Evolutionary conservation across 2,888 invertebrate species (phyloP).

Genomic region (Alviniconcha strummeri): DNA sequence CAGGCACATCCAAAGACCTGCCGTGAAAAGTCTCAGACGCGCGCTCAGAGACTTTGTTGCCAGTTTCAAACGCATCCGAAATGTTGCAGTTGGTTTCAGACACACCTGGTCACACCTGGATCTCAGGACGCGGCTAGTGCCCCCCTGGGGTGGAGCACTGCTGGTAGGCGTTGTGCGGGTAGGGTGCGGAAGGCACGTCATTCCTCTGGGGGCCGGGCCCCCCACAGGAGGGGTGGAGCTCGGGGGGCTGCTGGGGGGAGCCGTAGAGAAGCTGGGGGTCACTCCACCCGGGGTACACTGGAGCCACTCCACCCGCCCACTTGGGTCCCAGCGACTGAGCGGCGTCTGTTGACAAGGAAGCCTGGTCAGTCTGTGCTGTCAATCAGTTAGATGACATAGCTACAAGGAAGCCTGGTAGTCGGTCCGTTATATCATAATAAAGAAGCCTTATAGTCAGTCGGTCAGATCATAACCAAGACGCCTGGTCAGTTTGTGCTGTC

Average conservation of each 20-base stretch:
- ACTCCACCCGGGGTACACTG: constrained; percentile 44
- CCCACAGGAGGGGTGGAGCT: constrained; percentile 36
- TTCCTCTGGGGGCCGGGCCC: constrained; percentile 35
- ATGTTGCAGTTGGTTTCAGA: too few relatives aligned
- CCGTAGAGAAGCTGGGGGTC: constrained; percentile 40
- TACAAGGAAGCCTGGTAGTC: background rate
- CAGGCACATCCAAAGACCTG: too few relatives aligned
- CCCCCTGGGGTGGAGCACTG: constrained; percentile 38
- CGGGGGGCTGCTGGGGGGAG: constrained; percentile 32
- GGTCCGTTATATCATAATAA: too few relatives aligned
- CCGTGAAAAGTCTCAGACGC: too few relatives aligned
- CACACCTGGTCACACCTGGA: too few relatives aligned
- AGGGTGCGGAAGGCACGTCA: constrained; percentile 35
- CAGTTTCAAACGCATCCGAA: too few relatives aligned
- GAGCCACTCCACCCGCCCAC: constrained; percentile 41
- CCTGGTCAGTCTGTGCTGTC: background rate
- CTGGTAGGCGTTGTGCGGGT: constrained; percentile 35
- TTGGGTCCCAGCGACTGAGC: constrained; percentile 43
- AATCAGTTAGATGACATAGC: background rate
- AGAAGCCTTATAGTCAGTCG: too few relatives aligned
- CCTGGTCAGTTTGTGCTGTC: too few relatives aligned
- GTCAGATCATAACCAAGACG: too few relatives aligned
- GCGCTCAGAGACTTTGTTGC: too few relatives aligned
- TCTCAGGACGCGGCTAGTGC: constrained; percentile 2
- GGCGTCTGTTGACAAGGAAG: constrained; percentile 31